A percentile compares a stretch with the other conserved stretches of the same genome.
These are phyloP conservation scores for Poeciliopsis paucimaculata DNA, from an alignment of 2,797 vertebrate species.

Conservation along the genomic window DNA sequence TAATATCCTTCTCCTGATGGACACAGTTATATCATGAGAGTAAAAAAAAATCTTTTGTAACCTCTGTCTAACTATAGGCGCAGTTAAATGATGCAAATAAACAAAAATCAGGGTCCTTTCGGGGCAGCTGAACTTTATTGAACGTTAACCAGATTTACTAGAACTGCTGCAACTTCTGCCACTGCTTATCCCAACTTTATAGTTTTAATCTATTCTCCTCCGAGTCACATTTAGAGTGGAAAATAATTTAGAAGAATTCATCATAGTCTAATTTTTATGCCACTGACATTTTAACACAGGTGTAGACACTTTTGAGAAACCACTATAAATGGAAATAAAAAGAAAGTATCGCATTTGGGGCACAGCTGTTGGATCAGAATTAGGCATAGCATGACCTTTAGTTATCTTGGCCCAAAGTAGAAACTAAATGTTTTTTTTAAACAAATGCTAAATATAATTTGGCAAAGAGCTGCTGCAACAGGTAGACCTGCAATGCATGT, in stretches of 20 bases:
- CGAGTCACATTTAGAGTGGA: neutral
- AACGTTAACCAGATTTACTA: neutral
- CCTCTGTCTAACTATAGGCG: neutral
- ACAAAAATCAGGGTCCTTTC: neutral
- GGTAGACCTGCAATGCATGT: neutral
- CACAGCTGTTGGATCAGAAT: neutral
- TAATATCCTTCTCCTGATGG: neutral
- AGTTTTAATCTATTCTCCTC: neutral
- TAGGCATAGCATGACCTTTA: neutral
- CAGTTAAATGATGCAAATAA: neutral
- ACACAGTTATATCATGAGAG: neutral
- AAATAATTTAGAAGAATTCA: neutral
- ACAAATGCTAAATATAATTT: neutral
- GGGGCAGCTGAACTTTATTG: neutral
- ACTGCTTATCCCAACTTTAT: neutral
- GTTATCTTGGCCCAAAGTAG: neutral
- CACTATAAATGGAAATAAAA: neutral
- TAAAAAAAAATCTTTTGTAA: neutral
- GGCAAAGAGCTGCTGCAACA: neutral
- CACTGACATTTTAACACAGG: constrained; percentile 2
- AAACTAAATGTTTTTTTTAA: neutral
- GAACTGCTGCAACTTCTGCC: neutral
- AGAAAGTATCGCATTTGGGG: neutral
- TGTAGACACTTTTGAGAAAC: neutral
- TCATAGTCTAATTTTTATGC: neutral